Base-by-base conservation (phyloP, 2,113 vertebrate genomes). In the Dipodomys merriami region DNA sequence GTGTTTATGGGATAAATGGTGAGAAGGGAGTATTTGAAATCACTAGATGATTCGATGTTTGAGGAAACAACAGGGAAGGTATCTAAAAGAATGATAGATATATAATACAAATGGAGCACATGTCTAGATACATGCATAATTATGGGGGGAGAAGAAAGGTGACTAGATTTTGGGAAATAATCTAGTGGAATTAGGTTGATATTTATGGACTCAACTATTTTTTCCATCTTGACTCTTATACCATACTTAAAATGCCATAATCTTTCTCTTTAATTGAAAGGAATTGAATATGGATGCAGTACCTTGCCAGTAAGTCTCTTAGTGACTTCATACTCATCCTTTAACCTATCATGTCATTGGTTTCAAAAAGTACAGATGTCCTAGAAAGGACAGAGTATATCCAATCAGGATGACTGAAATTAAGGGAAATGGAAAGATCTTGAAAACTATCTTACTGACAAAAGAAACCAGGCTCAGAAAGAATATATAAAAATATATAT, bases 1-100 rank as follows among this genome's bases (percentile, higher is more conserved):
- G 13, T 77, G 62, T 18, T 82, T 88, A 64, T 12, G 53, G 80
- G 29, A 81, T 13, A 77, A n/a, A 87, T 64, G 73, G 93, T 89
- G 20, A 79, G 1, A 88, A 82, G 8, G n/a, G 20, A 83, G 12
- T 20, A 30, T 74, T 20, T 83, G 27, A 72, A 80, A n/a, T 93
- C 2, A 62, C 74, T 29, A 90, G 39, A 44, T 6, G 7, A 78
- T 69, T 20, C n/a, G 72, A 65, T 33, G 8, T 87, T 91, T 82
- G 4, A n/a, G 90, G 4, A 76, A 80, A 39, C 27, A 87, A 49
- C 60, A 74, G 9, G 35, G 53, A 9, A 46, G 10, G 23, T 68
- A 2, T 11, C 49, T 60, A 73, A 73, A 13, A 79, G 13, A 73
- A 85, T 25, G 10, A 60, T 9, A n/a, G 62, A 67, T 64, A 60